These are phyloP conservation scores for Echeneis naucrates DNA, from an alignment of 2,797 vertebrate species.

Conservation along the genomic window DNA sequence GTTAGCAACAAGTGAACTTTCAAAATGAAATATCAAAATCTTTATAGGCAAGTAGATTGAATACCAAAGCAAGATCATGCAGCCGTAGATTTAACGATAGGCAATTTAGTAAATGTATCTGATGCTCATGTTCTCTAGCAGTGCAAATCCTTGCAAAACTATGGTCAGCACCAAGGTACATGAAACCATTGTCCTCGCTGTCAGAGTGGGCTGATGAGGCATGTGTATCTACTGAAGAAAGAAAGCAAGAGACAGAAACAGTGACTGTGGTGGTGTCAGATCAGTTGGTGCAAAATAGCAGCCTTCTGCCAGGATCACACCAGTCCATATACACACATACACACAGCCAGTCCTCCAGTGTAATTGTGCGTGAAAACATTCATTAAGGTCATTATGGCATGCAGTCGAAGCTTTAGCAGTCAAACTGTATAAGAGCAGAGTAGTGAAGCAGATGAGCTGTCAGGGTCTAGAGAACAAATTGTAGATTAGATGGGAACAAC, in stretches of 20 bases:
- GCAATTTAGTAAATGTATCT: background rate
- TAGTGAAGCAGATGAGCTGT: conserved; percentile 55
- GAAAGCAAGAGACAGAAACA: conserved; percentile 10
- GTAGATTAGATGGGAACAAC: conserved; percentile 35
- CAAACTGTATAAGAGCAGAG: conserved; percentile 56
- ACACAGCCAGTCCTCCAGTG: conserved; percentile 37
- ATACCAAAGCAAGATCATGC: no score
- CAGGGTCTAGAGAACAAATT: conserved; percentile 50
- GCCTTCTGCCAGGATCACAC: conserved; percentile 32
- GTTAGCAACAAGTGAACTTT: no score
- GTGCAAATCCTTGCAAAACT: background rate
- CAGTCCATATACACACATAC: conserved; percentile 20
- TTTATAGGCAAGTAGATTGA: no score
- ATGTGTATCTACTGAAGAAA: conserved; percentile 11
- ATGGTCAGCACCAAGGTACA: background rate
- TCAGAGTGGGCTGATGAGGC: conserved; percentile 1
- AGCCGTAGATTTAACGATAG: background rate
- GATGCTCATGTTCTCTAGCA: background rate
- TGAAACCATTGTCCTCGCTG: background rate
- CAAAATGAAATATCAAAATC: no score
- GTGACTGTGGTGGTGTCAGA: conserved; percentile 15
- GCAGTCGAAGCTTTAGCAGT: conserved; percentile 56
- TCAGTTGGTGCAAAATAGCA: conserved; percentile 27
- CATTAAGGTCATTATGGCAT: conserved; percentile 58
- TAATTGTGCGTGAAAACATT: conserved; percentile 65